phyloP scores from a whole-genome alignment of 2,888 invertebrate genomes.

The Drosophila quasianomalipes region DNA sequence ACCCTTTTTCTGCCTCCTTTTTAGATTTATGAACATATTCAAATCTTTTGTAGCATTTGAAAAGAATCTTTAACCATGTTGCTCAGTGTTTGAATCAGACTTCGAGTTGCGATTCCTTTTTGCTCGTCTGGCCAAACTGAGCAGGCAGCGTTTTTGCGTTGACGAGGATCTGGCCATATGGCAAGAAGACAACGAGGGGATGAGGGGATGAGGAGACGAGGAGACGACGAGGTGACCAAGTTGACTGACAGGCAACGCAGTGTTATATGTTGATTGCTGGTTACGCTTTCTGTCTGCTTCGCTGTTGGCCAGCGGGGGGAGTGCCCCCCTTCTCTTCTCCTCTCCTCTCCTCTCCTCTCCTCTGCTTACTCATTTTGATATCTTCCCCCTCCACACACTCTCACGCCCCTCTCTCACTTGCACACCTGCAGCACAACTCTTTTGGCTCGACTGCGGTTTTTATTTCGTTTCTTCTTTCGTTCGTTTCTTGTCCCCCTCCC shows the following conservation, averaged over 20 bases:
- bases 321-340: background rate
- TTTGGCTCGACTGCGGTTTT: conserved; percentile 44
- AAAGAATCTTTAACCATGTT: background rate
- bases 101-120: conserved; percentile 32
- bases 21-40: background rate
- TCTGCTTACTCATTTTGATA: background rate
- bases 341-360: rapidly evolving
- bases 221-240: conserved; percentile 7
- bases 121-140: conserved; percentile 21
- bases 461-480: conserved; percentile 4
- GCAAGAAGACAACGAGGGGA: background rate
- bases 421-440: conserved; percentile 48
- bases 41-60: background rate
- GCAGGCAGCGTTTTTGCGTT: conserved; percentile 2
- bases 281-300: conserved; percentile 11
- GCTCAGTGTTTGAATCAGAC: conserved; percentile 33
- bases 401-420: background rate
- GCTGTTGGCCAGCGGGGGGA: conserved; percentile 3
- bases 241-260: conserved; percentile 66
- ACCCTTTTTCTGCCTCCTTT: background rate
- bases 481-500: background rate
- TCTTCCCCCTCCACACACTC: background rate
- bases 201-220: background rate
- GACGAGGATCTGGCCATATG: conserved; percentile 44
- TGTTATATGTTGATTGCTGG: conserved; percentile 33